Conservation (phyloP, 1,140 invertebrate genomes). For the Brevipalpus yothersi region DNA sequence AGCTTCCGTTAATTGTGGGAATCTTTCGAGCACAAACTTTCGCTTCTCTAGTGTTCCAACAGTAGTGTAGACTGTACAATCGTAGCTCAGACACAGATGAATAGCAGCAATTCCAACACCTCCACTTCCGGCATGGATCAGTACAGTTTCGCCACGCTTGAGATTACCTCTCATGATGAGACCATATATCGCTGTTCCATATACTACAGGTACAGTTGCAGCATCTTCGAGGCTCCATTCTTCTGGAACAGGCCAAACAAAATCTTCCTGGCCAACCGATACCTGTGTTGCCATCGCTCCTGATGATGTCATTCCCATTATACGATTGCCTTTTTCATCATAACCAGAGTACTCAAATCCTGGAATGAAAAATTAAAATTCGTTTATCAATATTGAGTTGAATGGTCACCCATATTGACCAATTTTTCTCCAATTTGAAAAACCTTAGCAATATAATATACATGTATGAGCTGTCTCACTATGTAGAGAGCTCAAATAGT, state of each 20-base stretch:
- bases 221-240: conserved; percentile 73
- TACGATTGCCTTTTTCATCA: conserved; percentile 37
- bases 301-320: conserved; percentile 84
- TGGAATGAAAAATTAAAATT: conserved; percentile 13
- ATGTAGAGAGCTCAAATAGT: too few species aligned
- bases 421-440: too few species aligned
- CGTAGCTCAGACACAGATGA: conserved; percentile 58
- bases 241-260: conserved; percentile 33
- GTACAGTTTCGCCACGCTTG: conserved; percentile 49
- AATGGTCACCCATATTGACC: too few species aligned
- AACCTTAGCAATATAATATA: too few species aligned
- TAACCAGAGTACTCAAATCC: conserved; percentile 80
- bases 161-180: conserved; percentile 57
- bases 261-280: neutral
- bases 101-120: conserved; percentile 90
- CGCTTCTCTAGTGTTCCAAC: conserved; percentile 65
- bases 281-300: conserved; percentile 70
- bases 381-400: too few species aligned
- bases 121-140: conserved; percentile 84
- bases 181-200: conserved; percentile 77
- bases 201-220: conserved; percentile 80
- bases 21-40: conserved; percentile 60
- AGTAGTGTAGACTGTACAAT: conserved; percentile 63
- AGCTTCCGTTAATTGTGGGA: conserved; percentile 49
- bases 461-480: too few species aligned